Conservation (phyloP, 2,113 vertebrate genomes). For the Gambusia affinis region DNA sequence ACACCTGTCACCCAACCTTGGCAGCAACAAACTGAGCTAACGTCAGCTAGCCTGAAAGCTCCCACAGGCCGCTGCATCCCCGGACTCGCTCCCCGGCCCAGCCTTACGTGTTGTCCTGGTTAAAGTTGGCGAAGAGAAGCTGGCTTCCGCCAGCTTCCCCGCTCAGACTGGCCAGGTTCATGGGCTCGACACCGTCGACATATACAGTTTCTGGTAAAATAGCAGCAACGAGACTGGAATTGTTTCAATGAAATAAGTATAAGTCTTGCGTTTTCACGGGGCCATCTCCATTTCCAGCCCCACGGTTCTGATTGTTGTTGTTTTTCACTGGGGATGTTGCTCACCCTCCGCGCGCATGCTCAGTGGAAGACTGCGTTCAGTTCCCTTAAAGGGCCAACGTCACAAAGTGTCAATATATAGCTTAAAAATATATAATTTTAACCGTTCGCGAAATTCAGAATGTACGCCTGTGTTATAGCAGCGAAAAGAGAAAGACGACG, state of each 20-base stretch:
- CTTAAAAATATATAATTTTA: too few relatives aligned
- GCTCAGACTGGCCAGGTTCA: slow-evolving; percentile 97
- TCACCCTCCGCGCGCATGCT: slow-evolving; percentile 68
- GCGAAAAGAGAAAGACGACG: neutral
- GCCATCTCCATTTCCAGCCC: slow-evolving; percentile 47
- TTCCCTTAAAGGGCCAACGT: slow-evolving; percentile 18
- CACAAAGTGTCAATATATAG: too few relatives aligned
- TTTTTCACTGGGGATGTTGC: slow-evolving; percentile 72
- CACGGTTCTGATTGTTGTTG: slow-evolving; percentile 77
- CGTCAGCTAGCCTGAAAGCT: slow-evolving; percentile 29
- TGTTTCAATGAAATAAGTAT: slow-evolving; percentile 1
- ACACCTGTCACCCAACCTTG: neutral
- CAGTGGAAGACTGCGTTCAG: slow-evolving; percentile 24
- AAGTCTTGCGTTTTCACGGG: slow-evolving; percentile 38
- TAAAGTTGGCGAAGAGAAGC: slow-evolving; percentile 99
- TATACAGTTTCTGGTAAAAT: slow-evolving; percentile 52
- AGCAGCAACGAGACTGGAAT: slow-evolving; percentile 35
- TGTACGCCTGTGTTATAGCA: neutral
- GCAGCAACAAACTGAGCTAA: neutral
- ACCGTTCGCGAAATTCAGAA: neutral
- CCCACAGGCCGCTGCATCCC: slow-evolving; percentile 49
- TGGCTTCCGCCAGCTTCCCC: slow-evolving; percentile 93
- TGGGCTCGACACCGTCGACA: slow-evolving; percentile 79
- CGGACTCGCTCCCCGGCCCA: slow-evolving; percentile 50
- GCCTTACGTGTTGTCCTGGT: slow-evolving; percentile 99